Evolutionary conservation across 2,797 vertebrate species (phyloP).

Genomic region (Pipistrellus kuhlii): DNA sequence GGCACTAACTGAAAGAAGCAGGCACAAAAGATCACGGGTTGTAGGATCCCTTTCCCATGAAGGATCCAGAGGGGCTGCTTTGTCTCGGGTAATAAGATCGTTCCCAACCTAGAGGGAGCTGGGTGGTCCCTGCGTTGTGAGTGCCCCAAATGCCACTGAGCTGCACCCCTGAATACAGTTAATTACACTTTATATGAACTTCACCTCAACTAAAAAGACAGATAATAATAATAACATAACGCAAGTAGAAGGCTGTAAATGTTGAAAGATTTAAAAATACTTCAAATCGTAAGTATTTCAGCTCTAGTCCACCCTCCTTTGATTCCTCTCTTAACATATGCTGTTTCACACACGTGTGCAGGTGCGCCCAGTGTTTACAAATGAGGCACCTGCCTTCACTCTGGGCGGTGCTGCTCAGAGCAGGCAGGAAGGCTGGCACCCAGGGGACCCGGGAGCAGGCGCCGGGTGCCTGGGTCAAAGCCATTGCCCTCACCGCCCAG

Average conservation of each 20-base stretch:
- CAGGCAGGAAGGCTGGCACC: background rate
- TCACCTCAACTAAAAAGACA: background rate
- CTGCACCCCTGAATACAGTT: background rate
- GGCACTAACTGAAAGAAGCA: background rate
- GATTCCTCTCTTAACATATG: background rate
- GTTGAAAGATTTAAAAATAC: background rate
- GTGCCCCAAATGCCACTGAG: background rate
- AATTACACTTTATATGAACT: background rate
- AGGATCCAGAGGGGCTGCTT: background rate
- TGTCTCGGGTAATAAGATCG: background rate
- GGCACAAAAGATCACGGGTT: background rate
- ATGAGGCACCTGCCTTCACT: fast-evolving
- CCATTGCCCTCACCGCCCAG: too few relatives aligned
- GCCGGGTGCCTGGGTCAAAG: too few relatives aligned
- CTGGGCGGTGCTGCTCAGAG: background rate
- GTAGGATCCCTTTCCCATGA: background rate
- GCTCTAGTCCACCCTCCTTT: background rate
- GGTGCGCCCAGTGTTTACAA: background rate
- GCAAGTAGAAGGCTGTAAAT: background rate
- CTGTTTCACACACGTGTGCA: background rate
- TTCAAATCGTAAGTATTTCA: background rate
- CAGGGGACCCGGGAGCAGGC: too few relatives aligned
- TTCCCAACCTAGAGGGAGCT: background rate
- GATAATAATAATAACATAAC: background rate
- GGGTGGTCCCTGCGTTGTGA: fast-evolving